Conservation (phyloP, 2,797 vertebrate species). For the Cyclopterus lumpus region DNA sequence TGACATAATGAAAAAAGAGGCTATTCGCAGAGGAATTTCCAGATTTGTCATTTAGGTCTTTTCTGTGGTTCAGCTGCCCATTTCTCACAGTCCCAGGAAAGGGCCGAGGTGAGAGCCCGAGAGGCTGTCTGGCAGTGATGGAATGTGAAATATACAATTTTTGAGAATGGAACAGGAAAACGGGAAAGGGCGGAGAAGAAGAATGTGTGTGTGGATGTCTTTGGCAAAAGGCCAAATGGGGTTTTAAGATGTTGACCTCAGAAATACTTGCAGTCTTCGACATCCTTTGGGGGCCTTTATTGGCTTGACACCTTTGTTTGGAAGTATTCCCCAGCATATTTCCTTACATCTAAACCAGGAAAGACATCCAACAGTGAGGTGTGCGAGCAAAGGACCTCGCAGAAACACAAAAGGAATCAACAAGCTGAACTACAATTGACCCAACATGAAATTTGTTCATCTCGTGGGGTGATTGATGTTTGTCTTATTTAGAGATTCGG, state of each 20-base stretch:
- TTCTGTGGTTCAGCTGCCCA: slow-evolving; percentile 23
- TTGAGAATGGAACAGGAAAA: slow-evolving; percentile 24
- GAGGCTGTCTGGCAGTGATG: neutral
- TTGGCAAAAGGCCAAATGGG: slow-evolving; percentile 15
- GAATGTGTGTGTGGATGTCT: slow-evolving; percentile 34
- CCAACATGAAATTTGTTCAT: slow-evolving; percentile 21
- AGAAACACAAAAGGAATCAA: slow-evolving; percentile 14
- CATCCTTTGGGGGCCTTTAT: slow-evolving; percentile 3
- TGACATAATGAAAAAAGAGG: slow-evolving; percentile 13
- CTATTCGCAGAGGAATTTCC: slow-evolving; percentile 22
- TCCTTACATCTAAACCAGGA: slow-evolving; percentile 24
- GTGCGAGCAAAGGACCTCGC: neutral
- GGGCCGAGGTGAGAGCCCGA: slow-evolving; percentile 29
- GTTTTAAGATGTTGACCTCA: slow-evolving; percentile 32
- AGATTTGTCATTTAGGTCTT: slow-evolving; percentile 30
- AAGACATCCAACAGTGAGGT: slow-evolving; percentile 4
- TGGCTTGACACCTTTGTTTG: slow-evolving; percentile 30
- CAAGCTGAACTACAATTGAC: slow-evolving; percentile 8
- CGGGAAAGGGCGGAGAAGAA: neutral
- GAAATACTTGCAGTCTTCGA: neutral
- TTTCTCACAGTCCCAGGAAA: slow-evolving; percentile 38
- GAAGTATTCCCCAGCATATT: slow-evolving; percentile 12
- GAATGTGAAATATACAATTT: slow-evolving; percentile 38
- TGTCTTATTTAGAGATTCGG: slow-evolving; percentile 1
- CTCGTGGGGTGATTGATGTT: slow-evolving; percentile 9